Evolutionary conservation across 2,113 vertebrate species (phyloP), one percentile per base, ranked within the genome.

Genomic region (Meleagris gallopavo): DNA sequence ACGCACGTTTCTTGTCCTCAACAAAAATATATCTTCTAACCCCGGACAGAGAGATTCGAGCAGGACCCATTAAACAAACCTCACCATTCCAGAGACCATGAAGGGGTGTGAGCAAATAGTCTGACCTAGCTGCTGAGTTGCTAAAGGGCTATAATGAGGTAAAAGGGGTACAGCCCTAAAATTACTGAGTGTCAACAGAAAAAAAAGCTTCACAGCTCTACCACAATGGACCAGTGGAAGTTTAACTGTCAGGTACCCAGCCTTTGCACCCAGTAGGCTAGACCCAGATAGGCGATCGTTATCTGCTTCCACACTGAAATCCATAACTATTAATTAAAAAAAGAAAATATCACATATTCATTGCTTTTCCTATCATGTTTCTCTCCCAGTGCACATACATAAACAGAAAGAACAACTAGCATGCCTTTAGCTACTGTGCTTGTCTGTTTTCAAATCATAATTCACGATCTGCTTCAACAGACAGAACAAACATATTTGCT

Each of bases 371-470:
- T 66, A 43, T 84, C 92, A 72, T 82, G 88, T 78, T 93, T 72
- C 77, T 65, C 86, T 89, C 54, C 70, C 83, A 61, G 36, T 65
- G 19, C 76, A 74, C 50, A 46, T 86, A 86, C 72, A 88, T 83
- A 92, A 92, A 83, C 32, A 82, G 89, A 80, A 94, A 66, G 69
- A 94, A 90, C 67, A 92, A 57, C 46, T 78, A 88, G 88, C 75
- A 36, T 66, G 76, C 58, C 65, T 96, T 92, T 92, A 94, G 86
- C 90, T 93, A 90, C 88, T 77, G 55, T 52, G 69, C 83, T 88
- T 94, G 73, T 86, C 94, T 95, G 86, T 82, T 95, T 95, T 87
- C 90, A 77, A 86, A 69, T 72, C 80, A 52, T 72, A 94, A 94
- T 82, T 92, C 94, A 93, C n/a, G 61, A 81, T 43, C 62, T 94